A percentile compares a stretch with the other conserved stretches of the same genome.
Conservation (phyloP, 2,888 invertebrate genomes). For the Latheticus oryzae region DNA sequence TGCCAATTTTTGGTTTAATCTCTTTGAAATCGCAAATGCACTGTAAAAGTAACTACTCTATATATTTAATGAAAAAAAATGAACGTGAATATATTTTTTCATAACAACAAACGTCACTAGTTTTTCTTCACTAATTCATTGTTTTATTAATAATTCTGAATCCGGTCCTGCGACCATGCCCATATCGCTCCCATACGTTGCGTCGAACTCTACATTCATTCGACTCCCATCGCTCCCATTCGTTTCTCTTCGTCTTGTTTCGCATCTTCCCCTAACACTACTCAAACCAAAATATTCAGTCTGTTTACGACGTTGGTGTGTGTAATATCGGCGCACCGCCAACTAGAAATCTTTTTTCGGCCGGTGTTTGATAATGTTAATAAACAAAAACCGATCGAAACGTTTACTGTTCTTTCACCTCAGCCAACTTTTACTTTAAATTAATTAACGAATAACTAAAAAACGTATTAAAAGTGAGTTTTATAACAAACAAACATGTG, state of each 20-base stretch:
- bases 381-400: conserved; percentile 28
- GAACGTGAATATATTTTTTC: no score
- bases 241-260: conserved; percentile 20
- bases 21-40: no score
- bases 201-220: conserved; percentile 14
- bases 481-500: conserved; percentile 39
- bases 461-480: no score
- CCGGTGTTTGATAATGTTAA: conserved; percentile 33
- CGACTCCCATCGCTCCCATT: conserved; percentile 18
- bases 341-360: conserved; percentile 13
- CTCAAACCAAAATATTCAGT: conserved; percentile 37
- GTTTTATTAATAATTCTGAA: conserved; percentile 32
- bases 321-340: conserved; percentile 15
- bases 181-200: conserved; percentile 17
- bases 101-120: no score
- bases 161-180: conserved; percentile 16
- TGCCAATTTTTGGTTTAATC: no score
- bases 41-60: no score
- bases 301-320: conserved; percentile 27
- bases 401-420: background rate
- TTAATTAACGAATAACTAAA: no score
- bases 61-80: no score
- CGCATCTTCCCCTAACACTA: conserved; percentile 18
- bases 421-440: no score
- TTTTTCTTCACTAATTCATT: no score